These are phyloP conservation scores for Abscondita cerata DNA, from an alignment of 2,888 invertebrate species.

Conservation along the genomic window DNA sequence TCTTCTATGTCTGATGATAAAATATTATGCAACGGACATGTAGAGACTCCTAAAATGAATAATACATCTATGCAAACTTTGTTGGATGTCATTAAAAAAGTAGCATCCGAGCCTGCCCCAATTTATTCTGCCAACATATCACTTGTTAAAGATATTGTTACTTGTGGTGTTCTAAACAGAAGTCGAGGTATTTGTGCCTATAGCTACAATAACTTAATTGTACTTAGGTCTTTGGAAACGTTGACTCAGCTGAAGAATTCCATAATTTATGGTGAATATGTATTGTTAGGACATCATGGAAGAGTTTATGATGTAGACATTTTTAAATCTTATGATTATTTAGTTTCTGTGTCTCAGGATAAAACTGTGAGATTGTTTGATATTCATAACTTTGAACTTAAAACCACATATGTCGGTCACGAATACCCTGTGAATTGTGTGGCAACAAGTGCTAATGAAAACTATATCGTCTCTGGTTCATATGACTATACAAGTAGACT, in stretches of 20 bases:
- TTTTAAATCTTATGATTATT: constrained; percentile 44
- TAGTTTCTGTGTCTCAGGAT: constrained; percentile 53
- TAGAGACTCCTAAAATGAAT: constrained; percentile 2
- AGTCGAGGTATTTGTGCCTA: constrained; percentile 49
- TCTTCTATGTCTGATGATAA: neutral
- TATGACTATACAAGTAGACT: constrained; percentile 81
- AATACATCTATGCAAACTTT: constrained; percentile 39
- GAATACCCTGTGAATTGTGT: constrained; percentile 90
- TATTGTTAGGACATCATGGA: constrained; percentile 49
- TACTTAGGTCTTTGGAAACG: constrained; percentile 47
- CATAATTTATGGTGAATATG: constrained; percentile 38
- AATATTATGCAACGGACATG: constrained; percentile 24
- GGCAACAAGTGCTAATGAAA: constrained; percentile 69
- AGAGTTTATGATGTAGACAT: constrained; percentile 51
- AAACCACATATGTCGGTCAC: constrained; percentile 71
- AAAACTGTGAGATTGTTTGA: constrained; percentile 51
- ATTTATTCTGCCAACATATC: constrained; percentile 47
- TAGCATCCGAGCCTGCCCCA: constrained; percentile 45
- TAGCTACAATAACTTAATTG: constrained; percentile 49
- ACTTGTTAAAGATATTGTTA: constrained; percentile 48
- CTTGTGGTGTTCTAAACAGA: constrained; percentile 51
- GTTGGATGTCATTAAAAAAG: constrained; percentile 42
- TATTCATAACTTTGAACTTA: constrained; percentile 45
- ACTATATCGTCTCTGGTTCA: constrained; percentile 81
- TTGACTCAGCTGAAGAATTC: constrained; percentile 43